Percentiles rank a stretch among this genome's conserved stretches.
Evolutionary conservation across 2,113 vertebrate species (phyloP).

Genomic region (Leptocoma aspasia): DNA sequence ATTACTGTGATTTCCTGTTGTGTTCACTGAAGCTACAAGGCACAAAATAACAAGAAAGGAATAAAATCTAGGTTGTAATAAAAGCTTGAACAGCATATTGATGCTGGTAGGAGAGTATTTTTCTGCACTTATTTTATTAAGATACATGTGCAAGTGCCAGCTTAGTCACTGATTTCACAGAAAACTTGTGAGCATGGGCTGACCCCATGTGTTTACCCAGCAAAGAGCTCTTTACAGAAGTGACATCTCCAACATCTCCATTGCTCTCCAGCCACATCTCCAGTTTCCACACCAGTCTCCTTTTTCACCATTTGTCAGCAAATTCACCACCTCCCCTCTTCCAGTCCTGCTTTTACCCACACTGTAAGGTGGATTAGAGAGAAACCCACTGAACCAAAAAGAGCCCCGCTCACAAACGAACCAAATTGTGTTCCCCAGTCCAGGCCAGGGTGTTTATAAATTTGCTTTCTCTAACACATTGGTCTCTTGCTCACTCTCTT

Average conservation of each 20-base stretch:
- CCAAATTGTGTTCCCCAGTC: background rate
- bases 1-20: background rate
- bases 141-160: background rate
- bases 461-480: background rate
- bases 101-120: background rate
- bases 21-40: background rate
- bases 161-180: background rate
- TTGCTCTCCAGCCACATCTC: background rate
- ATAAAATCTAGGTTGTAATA: conserved; percentile 29
- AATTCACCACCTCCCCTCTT: background rate
- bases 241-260: background rate
- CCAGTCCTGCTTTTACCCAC: background rate
- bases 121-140: background rate
- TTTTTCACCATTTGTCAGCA: background rate
- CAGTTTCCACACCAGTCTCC: background rate
- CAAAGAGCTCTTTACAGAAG: background rate
- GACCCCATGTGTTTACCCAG: background rate
- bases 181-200: background rate
- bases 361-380: background rate
- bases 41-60: background rate
- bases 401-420: background rate
- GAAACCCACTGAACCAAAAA: background rate
- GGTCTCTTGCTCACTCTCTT: background rate
- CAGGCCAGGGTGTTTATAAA: background rate
- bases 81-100: background rate